A percentile compares a stretch with the other conserved stretches of the same genome.
phyloP scores from a whole-genome alignment of 2,888 invertebrate species.

The Agriopis marginaria region DNA sequence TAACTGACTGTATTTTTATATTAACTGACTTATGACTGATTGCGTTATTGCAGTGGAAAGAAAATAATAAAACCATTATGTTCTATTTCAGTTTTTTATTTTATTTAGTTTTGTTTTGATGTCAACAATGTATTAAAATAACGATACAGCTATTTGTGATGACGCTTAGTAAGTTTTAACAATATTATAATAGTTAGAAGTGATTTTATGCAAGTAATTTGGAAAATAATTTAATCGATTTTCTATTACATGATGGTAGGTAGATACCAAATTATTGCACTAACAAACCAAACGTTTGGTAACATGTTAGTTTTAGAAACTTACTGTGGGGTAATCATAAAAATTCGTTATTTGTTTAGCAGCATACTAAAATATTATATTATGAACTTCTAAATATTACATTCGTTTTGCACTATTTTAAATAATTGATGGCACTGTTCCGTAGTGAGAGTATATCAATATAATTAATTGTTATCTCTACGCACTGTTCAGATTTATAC shows the following conservation, averaged over 20 bases:
- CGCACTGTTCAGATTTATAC: constrained; percentile 33
- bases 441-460: no score
- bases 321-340: background rate
- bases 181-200: background rate
- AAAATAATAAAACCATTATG: constrained; percentile 69
- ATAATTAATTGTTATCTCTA: no score
- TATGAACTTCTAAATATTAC: constrained; percentile 18
- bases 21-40: background rate
- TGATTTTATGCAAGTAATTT: background rate
- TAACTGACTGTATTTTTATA: no score
- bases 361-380: background rate
- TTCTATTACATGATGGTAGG: background rate
- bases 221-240: background rate
- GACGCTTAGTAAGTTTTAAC: constrained; percentile 9
- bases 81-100: constrained; percentile 72
- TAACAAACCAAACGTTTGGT: background rate
- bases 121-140: constrained; percentile 67
- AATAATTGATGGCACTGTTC: constrained; percentile 42
- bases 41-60: constrained; percentile 6
- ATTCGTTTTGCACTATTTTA: constrained; percentile 6
- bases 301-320: background rate
- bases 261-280: background rate
- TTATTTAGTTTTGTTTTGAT: constrained; percentile 75
- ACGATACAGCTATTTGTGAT: constrained; percentile 53
- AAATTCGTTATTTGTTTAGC: background rate